Evolutionary conservation across 2,888 invertebrate genomes (phyloP).

Genomic region (Hydrotaea cyrtoneurina): DNA sequence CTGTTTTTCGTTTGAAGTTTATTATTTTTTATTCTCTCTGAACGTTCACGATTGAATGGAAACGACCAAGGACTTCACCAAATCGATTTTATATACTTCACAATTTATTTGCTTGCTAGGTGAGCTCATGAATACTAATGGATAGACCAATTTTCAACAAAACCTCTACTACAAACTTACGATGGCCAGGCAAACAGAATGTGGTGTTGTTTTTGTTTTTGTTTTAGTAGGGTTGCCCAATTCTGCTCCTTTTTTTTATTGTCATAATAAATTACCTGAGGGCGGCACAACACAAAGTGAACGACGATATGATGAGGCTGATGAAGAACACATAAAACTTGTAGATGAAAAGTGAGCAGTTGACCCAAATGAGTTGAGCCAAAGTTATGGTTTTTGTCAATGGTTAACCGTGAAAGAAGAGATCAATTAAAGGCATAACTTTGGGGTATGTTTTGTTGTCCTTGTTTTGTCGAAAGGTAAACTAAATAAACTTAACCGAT

Average conservation of each 20-base stretch:
- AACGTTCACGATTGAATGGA: neutral
- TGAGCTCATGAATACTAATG: slow-evolving; percentile 10
- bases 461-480: too few relatives aligned
- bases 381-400: too few relatives aligned
- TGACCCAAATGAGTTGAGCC: too few relatives aligned
- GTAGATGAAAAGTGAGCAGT: too few relatives aligned
- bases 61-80: neutral
- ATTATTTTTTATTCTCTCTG: neutral
- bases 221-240: neutral
- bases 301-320: too few relatives aligned
- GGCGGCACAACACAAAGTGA: neutral
- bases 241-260: neutral
- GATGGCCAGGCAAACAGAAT: neutral
- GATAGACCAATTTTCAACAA: slow-evolving; percentile 1
- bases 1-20: neutral
- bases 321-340: too few relatives aligned
- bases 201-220: neutral
- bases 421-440: too few relatives aligned
- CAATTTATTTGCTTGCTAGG: neutral
- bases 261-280: slow-evolving; percentile 7
- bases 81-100: neutral
- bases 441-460: too few relatives aligned
- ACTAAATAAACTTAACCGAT: too few relatives aligned
- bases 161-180: neutral
- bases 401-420: too few relatives aligned